phyloP scores from a whole-genome alignment of 1,140 invertebrate genomes.

The Eurosta solidaginis region DNA sequence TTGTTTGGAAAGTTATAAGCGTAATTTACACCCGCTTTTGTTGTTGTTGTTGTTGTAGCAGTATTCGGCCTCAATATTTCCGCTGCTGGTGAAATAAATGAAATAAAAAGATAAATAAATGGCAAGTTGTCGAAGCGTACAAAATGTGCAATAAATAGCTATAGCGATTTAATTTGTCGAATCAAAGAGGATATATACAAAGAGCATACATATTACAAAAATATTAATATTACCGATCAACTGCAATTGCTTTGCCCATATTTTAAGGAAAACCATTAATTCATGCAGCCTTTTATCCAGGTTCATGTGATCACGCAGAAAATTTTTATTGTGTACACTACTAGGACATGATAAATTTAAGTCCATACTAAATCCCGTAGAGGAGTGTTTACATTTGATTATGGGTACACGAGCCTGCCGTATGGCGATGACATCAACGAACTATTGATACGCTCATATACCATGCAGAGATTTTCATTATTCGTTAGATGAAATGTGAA shows the following conservation, averaged over 20 bases:
- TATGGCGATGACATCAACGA: slow-evolving; percentile 45
- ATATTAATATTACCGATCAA: slow-evolving; percentile 45
- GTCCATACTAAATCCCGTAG: slow-evolving; percentile 45
- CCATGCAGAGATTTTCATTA: slow-evolving; percentile 31
- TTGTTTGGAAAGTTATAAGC: slow-evolving; percentile 37
- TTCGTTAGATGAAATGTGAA: slow-evolving; percentile 39
- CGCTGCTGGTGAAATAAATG: slow-evolving; percentile 48
- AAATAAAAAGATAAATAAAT: slow-evolving; percentile 49
- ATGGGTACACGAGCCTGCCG: slow-evolving; percentile 52
- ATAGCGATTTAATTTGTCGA: too few relatives aligned
- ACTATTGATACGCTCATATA: slow-evolving; percentile 39
- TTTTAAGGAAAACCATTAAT: slow-evolving; percentile 46
- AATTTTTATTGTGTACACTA: slow-evolving; percentile 47
- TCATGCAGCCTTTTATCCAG: slow-evolving; percentile 43
- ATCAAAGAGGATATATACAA: too few relatives aligned
- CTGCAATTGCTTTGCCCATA: slow-evolving; percentile 50
- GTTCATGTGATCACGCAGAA: slow-evolving; percentile 41
- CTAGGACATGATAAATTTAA: slow-evolving; percentile 50
- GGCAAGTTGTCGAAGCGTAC: too few relatives aligned
- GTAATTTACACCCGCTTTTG: slow-evolving; percentile 53
- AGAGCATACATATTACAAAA: too few relatives aligned
- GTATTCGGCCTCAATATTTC: too few relatives aligned
- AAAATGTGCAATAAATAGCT: too few relatives aligned
- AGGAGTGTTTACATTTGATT: slow-evolving; percentile 47
- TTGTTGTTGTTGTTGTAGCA: too few relatives aligned